phyloP scores from a whole-genome alignment of 2,113 vertebrate genomes.

The Halichoerus grypus region DNA sequence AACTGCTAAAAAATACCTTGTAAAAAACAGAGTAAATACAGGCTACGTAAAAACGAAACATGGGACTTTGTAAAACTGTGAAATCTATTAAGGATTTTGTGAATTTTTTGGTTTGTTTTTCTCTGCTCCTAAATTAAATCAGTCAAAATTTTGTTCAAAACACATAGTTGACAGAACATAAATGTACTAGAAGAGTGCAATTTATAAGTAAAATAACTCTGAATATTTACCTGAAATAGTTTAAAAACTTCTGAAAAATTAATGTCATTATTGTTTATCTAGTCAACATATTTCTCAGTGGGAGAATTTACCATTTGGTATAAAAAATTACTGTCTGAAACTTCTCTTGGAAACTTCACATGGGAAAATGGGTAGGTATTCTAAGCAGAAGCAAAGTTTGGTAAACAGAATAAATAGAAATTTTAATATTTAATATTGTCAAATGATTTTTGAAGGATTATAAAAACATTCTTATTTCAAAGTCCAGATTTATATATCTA shows the following conservation, averaged over 20 bases:
- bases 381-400: background rate
- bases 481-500: background rate
- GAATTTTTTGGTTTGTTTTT: background rate
- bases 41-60: background rate
- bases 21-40: background rate
- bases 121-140: background rate
- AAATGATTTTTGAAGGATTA: background rate
- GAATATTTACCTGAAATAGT: slow-evolving; percentile 25
- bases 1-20: background rate
- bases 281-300: background rate
- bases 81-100: background rate
- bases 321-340: background rate
- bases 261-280: background rate
- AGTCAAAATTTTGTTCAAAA: slow-evolving; percentile 42
- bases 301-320: background rate
- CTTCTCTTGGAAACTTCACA: background rate
- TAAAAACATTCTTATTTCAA: background rate
- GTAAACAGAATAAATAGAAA: background rate
- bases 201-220: slow-evolving; percentile 32
- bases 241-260: background rate
- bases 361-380: background rate
- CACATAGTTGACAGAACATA: background rate
- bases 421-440: background rate
- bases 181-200: background rate
- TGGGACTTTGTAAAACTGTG: background rate